Evolutionary conservation across 1,140 invertebrate species (phyloP), one percentile per base, ranked within the genome.

Genomic region (Colletes latitarsis): DNA sequence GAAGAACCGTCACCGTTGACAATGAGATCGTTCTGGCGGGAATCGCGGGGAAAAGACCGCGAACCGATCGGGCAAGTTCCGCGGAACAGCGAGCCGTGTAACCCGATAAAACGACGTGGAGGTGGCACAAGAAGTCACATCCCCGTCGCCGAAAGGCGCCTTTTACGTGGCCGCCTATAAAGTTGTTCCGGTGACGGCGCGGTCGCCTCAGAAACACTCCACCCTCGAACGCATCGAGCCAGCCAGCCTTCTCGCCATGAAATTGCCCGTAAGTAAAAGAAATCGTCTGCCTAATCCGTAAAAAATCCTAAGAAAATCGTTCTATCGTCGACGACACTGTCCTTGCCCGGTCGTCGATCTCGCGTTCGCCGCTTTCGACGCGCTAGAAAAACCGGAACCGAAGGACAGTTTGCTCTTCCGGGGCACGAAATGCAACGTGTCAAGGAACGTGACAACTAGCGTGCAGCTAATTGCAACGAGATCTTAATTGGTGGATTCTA

Each of bases 161-260:
- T 80, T 78, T 86, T 88, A 84, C 83, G 78, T 81, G 75, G 77
- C 86, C 66, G 82, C 12, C 91, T 93, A 93, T 93, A 93, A 93
- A 93, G 89, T 93, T 92, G 89, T 91, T 90, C 86, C 85, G 84
- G 87, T 88, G 81, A 86, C 85, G 90, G 90, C 92, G 91, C 91
- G 91, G 88, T 90, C 91, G 91, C 87, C 81, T 93, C 92, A 93
- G 92, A 93, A 89, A 89, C 90, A 82, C 89, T 93, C 90, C 90
- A 92, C 92, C 92, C 90, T 92, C 85, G 89, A 91, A 78, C 82
- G 88, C 86, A 92, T 86, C 82, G 88, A 86, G 80, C 43, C 77
- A 84, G 85, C 66, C 46, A 9, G 81, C 84, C 83, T 86, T 77
- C 76, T 73, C 89, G 81, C 66, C 83, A 91, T 91, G 90, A 88